Percentiles rank a stretch among this genome's conserved stretches.
Evolutionary conservation across 2,797 vertebrate species (phyloP).

Genomic region (Brachyalestes nurse): DNA sequence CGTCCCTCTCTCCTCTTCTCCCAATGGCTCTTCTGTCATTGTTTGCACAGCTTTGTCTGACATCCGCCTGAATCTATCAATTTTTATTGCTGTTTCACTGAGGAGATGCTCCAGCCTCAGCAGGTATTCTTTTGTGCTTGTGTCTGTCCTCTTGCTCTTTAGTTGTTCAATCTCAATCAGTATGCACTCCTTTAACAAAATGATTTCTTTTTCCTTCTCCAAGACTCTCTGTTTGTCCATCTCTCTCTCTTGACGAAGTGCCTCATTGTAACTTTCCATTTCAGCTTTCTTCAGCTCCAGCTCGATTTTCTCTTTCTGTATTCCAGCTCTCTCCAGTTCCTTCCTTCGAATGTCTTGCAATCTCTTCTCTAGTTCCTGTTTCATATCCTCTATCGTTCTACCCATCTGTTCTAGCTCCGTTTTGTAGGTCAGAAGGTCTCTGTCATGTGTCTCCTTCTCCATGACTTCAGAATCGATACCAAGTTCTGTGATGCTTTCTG

Average conservation of each 20-base stretch:
- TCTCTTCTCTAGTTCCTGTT: constrained; percentile 43
- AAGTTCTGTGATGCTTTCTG: constrained; percentile 12
- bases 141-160: constrained; percentile 34
- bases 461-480: not conserved
- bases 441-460: constrained; percentile 14
- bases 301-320: constrained; percentile 56
- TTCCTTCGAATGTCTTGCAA: constrained; percentile 54
- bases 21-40: constrained; percentile 14
- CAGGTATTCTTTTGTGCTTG: constrained; percentile 27
- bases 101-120: constrained; percentile 46
- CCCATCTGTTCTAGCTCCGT: constrained; percentile 41
- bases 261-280: constrained; percentile 9
- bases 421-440: constrained; percentile 14
- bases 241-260: constrained; percentile 24
- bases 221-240: constrained; percentile 21
- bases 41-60: constrained; percentile 58
- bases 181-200: constrained; percentile 54
- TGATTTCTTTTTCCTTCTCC: constrained; percentile 60
- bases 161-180: constrained; percentile 50
- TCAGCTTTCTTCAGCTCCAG: constrained; percentile 43
- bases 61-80: constrained; percentile 31
- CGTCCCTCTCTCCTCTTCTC: not conserved
- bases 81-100: constrained; percentile 1
- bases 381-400: constrained; percentile 46
- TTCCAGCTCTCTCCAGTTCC: constrained; percentile 50